Percentiles rank a stretch among this genome's conserved stretches.
Conservation (phyloP, 35 echinoderm and acorn worm species). For the Heliocidaris tuberculata region DNA sequence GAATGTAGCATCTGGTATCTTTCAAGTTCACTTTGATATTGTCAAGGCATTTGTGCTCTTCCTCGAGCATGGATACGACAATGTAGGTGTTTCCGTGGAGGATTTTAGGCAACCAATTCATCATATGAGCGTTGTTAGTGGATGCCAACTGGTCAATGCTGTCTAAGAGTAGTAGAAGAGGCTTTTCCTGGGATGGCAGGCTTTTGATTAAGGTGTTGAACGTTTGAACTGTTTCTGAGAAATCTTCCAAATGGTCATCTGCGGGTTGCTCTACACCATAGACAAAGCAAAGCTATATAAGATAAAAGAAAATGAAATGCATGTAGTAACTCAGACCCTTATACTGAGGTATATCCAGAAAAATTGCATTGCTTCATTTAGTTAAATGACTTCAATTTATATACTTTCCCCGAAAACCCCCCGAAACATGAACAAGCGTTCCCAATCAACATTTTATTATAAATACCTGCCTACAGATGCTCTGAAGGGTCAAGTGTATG, state of each 20-base stretch:
- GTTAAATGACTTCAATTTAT: background rate
- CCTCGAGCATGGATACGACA: constrained; percentile 72
- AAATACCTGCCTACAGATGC: constrained; percentile 74
- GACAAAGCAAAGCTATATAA: constrained; percentile 72
- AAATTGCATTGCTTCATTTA: background rate
- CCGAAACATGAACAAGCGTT: background rate
- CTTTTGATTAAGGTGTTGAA: constrained; percentile 60
- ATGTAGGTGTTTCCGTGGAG: constrained; percentile 52
- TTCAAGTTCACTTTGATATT: constrained; percentile 53
- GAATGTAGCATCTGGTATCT: constrained; percentile 63
- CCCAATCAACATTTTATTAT: background rate
- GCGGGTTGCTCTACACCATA: constrained; percentile 64
- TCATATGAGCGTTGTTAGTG: constrained; percentile 72
- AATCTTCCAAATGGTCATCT: constrained; percentile 60
- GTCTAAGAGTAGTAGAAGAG: constrained; percentile 75
- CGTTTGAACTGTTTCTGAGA: constrained; percentile 62
- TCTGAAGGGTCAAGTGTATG: constrained; percentile 63
- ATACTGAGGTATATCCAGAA: background rate
- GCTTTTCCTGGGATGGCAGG: constrained; percentile 58
- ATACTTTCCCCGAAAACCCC: background rate
- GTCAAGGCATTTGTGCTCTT: constrained; percentile 64
- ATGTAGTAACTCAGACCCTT: background rate
- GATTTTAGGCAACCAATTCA: constrained; percentile 76
- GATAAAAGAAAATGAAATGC: background rate
- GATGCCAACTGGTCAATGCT: constrained; percentile 81